phyloP scores from a whole-genome alignment of 2,797 vertebrate genomes.

The Erithacus rubecula region DNA sequence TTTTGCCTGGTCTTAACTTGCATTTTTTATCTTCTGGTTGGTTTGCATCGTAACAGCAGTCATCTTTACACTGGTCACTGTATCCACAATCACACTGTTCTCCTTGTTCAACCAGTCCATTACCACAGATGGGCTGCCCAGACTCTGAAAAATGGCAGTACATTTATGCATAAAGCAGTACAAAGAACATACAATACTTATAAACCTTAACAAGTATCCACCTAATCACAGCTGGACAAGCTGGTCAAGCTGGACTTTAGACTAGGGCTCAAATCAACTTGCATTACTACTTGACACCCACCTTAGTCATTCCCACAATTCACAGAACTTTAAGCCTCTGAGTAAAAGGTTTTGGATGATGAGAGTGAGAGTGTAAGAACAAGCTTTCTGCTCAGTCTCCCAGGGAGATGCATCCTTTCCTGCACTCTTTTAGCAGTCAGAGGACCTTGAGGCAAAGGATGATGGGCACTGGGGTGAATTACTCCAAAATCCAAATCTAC shows the following conservation, averaged over 20 bases:
- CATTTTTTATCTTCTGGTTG: constrained; percentile 83
- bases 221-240: neutral
- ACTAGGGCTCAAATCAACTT: neutral
- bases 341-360: neutral
- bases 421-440: neutral
- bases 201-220: neutral
- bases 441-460: neutral
- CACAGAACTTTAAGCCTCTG: neutral
- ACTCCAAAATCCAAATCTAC: neutral
- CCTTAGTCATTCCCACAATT: neutral
- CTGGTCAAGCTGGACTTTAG: neutral
- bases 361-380: neutral
- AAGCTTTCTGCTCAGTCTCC: neutral
- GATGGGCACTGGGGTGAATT: neutral
- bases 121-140: constrained; percentile 96
- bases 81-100: constrained; percentile 97
- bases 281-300: neutral
- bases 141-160: constrained; percentile 82
- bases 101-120: constrained; percentile 90
- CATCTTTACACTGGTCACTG: constrained; percentile 90
- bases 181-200: neutral
- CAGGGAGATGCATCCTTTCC: neutral
- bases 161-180: neutral
- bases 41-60: constrained; percentile 88
- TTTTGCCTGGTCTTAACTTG: constrained; percentile 80